Evolutionary conservation across 2,113 vertebrate genomes (phyloP), one percentile per base, ranked within the genome.

Genomic region (Upupa epops): DNA sequence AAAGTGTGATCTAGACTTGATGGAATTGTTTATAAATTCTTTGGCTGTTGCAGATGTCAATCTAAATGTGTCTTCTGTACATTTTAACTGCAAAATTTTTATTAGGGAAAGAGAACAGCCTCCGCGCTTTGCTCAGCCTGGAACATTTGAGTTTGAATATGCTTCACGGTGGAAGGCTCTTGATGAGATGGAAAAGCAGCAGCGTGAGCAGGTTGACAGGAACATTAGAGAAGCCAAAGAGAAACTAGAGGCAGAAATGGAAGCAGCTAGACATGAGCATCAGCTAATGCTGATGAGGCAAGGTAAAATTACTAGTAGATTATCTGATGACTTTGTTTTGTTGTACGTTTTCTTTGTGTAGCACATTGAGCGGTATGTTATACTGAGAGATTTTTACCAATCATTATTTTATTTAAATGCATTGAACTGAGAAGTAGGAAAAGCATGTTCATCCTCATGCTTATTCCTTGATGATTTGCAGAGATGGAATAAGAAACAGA

Each of bases 271-370:
- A 94, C 98, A 99, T 36, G 99, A 99, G 63, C 99, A 99, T 95
- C 99, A 99, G 90, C 98, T 99, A 84, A 99, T 99, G 99, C 95
- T 99, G 83, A 99, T 99, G 99, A 98, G 99, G 96, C 99, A 99
- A 97, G 99, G 99, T 99, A 97, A 91, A 92, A 86, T 16, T 77
- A 24, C 31, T 72, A 60, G 32, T 82, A 63, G n/a, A n/a, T n/a
- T n/a, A n/a, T n/a, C n/a, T 51, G 63, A 46, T n/a, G n/a, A 34
- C 46, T 49, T 37, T 64, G 13, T 69, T 89, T 93, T 36, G 8
- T 52, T 25, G 25, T 25, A 6, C 28, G 12, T 66, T 88, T 89
- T 83, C 24, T 46, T 28, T 56, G 52, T 36, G 31, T 90, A 78
- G 34, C 9, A 5, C 58, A 21, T 77, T 93, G 37, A 83, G 28